phyloP scores from a whole-genome alignment of 2,113 vertebrate species.

The Nanorana parkeri region DNA sequence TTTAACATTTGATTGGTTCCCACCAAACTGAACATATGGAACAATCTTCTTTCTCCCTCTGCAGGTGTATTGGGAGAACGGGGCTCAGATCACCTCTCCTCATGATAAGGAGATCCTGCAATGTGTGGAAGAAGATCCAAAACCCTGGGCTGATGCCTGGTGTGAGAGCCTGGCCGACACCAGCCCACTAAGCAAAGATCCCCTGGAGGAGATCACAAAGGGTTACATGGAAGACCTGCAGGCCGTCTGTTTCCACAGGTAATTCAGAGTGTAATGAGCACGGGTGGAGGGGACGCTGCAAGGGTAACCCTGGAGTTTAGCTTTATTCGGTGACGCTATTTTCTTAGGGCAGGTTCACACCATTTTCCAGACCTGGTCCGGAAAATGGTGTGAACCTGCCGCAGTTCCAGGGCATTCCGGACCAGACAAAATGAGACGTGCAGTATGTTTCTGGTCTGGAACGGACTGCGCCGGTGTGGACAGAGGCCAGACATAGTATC shows the following conservation, averaged over 20 bases:
- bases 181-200: slow-evolving; percentile 81
- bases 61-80: slow-evolving; percentile 93
- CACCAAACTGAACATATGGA: too few species aligned
- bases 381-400: too few species aligned
- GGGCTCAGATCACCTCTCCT: slow-evolving; percentile 89
- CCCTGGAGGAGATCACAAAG: slow-evolving; percentile 78
- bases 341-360: too few species aligned
- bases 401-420: too few species aligned
- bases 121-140: slow-evolving; percentile 84
- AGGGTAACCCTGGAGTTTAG: too few species aligned
- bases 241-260: slow-evolving; percentile 90
- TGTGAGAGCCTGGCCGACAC: slow-evolving; percentile 79
- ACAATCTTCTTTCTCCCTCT: background rate
- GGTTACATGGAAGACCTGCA: slow-evolving; percentile 88
- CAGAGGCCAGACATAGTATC: too few species aligned
- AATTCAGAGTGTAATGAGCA: background rate
- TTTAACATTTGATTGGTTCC: too few species aligned
- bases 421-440: too few species aligned
- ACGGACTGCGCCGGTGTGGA: too few species aligned
- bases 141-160: slow-evolving; percentile 92
- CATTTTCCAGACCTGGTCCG: too few species aligned
- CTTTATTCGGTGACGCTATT: too few species aligned
- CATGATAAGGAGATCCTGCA: slow-evolving; percentile 89
- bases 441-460: too few species aligned
- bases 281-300: background rate